phyloP scores from a whole-genome alignment of 1,140 invertebrate genomes.

The Panagrolaimus sp. region DNA sequence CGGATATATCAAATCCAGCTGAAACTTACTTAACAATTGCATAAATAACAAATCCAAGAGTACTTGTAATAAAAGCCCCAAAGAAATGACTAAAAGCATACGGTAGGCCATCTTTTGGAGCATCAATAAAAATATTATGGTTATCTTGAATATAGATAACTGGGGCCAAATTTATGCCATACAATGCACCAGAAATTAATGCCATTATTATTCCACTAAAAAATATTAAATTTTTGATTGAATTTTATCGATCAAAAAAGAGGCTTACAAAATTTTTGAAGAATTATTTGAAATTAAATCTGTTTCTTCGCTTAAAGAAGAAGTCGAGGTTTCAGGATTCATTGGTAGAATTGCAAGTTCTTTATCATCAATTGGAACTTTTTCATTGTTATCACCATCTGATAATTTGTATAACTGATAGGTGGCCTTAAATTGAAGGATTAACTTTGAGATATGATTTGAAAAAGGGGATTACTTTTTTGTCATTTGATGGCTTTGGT shows the following conservation, averaged over 20 bases:
- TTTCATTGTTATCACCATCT: constrained; percentile 2
- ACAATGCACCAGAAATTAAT: constrained; percentile 40
- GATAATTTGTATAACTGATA: constrained; percentile 1
- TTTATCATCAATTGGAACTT: constrained; percentile 6
- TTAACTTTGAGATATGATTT: background rate
- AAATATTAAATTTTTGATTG: background rate
- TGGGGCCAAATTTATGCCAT: constrained; percentile 31
- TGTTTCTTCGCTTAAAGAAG: too few relatives aligned
- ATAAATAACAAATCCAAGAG: constrained; percentile 33
- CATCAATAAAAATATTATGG: constrained; percentile 16
- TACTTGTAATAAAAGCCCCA: constrained; percentile 34
- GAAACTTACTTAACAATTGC: background rate
- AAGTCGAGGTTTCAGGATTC: background rate
- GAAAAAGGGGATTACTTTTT: constrained; percentile 14
- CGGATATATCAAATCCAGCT: background rate
- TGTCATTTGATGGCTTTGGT: background rate
- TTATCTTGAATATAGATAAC: constrained; percentile 36
- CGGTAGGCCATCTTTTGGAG: constrained; percentile 26
- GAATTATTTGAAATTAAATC: too few relatives aligned
- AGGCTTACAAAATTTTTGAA: too few relatives aligned
- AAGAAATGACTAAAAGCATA: constrained; percentile 44
- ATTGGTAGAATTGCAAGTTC: background rate
- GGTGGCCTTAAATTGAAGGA: background rate
- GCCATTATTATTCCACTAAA: constrained; percentile 35
- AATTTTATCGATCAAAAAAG: too few relatives aligned